Percentiles rank a stretch among this genome's conserved stretches.
phyloP scores from a whole-genome alignment of 2,113 vertebrate species.

The Neomonachus schauinslandi region DNA sequence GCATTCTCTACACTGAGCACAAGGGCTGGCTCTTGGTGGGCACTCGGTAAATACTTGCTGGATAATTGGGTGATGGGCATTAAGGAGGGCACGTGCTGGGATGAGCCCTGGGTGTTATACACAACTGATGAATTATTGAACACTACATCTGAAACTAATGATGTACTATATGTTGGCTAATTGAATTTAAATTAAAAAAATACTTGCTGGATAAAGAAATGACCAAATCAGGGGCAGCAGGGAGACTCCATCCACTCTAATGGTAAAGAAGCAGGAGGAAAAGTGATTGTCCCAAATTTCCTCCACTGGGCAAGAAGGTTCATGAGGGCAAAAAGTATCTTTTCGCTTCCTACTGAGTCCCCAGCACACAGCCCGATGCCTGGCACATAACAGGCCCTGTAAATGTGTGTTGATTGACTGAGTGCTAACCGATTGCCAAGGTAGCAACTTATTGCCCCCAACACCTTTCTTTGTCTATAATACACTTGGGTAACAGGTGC shows the following conservation, averaged over 20 bases:
- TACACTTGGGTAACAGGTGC: neutral
- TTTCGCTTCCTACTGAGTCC: neutral
- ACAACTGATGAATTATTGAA: no score
- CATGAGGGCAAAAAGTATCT: neutral
- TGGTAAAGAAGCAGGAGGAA: neutral
- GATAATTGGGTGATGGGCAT: neutral
- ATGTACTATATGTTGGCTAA: no score
- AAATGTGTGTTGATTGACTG: neutral
- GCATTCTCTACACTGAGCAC: neutral
- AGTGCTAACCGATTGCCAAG: neutral
- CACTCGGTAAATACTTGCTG: neutral
- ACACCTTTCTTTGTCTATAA: neutral
- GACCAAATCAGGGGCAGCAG: neutral
- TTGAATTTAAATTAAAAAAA: neutral
- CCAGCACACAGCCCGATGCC: neutral
- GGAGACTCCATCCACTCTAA: neutral
- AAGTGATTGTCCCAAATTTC: neutral
- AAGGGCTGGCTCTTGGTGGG: neutral
- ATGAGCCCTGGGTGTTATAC: no score
- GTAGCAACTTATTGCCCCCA: neutral
- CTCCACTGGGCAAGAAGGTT: neutral
- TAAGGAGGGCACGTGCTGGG: no score
- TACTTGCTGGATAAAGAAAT: neutral
- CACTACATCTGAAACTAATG: no score
- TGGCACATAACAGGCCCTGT: neutral